Percentiles rank a stretch among this genome's conserved stretches.
Conservation (phyloP, 2,797 vertebrate genomes). For the Prunella strophiata region DNA sequence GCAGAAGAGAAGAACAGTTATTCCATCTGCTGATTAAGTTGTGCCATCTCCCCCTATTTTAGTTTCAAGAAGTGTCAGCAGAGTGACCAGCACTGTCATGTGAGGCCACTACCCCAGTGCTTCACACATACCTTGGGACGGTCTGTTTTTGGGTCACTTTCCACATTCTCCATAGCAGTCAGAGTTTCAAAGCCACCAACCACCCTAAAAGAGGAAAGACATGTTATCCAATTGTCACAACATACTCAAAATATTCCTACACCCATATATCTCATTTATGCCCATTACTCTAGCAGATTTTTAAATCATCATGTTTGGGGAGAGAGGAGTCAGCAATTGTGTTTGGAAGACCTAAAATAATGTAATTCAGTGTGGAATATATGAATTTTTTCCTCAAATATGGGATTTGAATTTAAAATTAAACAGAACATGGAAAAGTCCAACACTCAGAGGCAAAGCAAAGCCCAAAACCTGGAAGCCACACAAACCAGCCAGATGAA, state of each 20-base stretch:
- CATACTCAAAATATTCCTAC: background rate
- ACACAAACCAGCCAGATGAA: background rate
- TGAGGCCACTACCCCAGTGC: background rate
- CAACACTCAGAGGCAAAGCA: background rate
- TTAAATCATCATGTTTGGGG: background rate
- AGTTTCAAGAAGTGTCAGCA: background rate
- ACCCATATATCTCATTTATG: background rate
- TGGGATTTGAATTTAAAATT: background rate
- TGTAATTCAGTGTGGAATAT: background rate
- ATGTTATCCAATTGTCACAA: background rate
- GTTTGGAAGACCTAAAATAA: background rate
- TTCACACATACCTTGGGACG: conserved; percentile 87
- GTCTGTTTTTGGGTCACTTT: conserved; percentile 92
- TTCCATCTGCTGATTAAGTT: background rate
- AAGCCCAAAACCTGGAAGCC: background rate
- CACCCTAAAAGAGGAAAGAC: conserved; percentile 78
- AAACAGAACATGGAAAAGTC: background rate
- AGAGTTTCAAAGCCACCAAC: conserved; percentile 96
- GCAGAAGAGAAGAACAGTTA: background rate
- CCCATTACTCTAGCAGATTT: background rate
- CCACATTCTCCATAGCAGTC: conserved; percentile 97
- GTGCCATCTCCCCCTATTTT: background rate
- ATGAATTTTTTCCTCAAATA: background rate
- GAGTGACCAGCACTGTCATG: background rate
- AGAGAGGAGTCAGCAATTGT: background rate